These are phyloP conservation scores for Urophycis tenuis DNA, from an alignment of 2,797 vertebrate genomes.

Conservation along the genomic window DNA sequence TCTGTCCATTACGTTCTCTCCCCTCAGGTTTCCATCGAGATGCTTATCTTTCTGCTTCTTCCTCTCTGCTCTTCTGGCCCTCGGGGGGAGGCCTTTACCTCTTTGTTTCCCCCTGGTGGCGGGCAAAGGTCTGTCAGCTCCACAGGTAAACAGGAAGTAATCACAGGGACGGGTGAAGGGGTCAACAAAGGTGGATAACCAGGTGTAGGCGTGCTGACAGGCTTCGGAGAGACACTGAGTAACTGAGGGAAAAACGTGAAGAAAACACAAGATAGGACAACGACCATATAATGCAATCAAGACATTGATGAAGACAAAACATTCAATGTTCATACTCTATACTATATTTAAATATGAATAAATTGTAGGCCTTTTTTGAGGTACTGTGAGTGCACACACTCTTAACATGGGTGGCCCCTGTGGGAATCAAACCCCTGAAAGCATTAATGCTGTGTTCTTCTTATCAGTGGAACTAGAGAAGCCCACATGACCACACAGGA, in stretches of 20 bases:
- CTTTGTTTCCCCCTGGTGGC: slow-evolving; percentile 39
- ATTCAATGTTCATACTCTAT: not conserved
- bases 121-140: slow-evolving; percentile 36
- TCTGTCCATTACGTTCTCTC: slow-evolving; percentile 61
- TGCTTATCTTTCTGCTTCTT: slow-evolving; percentile 20
- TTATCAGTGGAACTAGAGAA: not conserved
- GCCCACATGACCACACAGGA: not conserved
- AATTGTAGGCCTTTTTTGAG: not conserved
- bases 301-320: too few relatives aligned
- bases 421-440: not conserved
- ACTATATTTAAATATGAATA: not conserved
- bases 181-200: slow-evolving; percentile 69
- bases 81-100: slow-evolving; percentile 14
- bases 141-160: slow-evolving; percentile 80
- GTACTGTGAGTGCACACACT: not conserved
- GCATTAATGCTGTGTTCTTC: slow-evolving; percentile 1
- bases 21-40: slow-evolving; percentile 20
- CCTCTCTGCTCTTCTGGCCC: not conserved
- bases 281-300: not conserved
- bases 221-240: slow-evolving; percentile 63
- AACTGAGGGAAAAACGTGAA: slow-evolving; percentile 40
- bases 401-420: not conserved
- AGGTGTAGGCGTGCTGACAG: slow-evolving; percentile 62
- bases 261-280: slow-evolving; percentile 9
- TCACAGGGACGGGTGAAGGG: slow-evolving; percentile 77